Evolutionary conservation across 1,140 invertebrate genomes (phyloP).

Genomic region (Manduca sexta): DNA sequence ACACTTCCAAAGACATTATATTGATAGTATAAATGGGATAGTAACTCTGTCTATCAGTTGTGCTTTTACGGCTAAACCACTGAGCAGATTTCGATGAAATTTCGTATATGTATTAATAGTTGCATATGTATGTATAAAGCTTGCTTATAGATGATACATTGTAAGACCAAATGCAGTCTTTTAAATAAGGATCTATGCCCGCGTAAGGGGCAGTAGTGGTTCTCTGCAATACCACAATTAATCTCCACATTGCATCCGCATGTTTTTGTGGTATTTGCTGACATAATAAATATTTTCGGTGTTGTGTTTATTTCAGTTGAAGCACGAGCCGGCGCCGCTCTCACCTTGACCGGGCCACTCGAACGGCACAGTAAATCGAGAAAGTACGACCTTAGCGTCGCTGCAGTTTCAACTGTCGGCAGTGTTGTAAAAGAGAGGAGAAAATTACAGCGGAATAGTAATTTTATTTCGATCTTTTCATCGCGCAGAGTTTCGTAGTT

Average conservation of each 20-base stretch:
- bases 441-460: too few relatives aligned
- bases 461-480: too few relatives aligned
- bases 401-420: too few relatives aligned
- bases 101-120: too few relatives aligned
- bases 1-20: too few relatives aligned
- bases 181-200: background rate
- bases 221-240: constrained; percentile 10
- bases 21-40: too few relatives aligned
- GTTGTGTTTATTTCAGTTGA: constrained; percentile 48
- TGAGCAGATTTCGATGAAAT: too few relatives aligned
- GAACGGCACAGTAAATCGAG: constrained; percentile 36
- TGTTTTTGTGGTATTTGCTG: constrained; percentile 28
- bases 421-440: background rate
- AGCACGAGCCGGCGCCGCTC: constrained; percentile 39
- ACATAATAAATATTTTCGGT: constrained; percentile 39
- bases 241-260: constrained; percentile 23
- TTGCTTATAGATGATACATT: too few relatives aligned
- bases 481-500: too few relatives aligned
- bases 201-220: constrained; percentile 8
- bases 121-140: too few relatives aligned
- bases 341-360: constrained; percentile 56
- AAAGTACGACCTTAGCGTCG: constrained; percentile 38
- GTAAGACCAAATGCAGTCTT: background rate
- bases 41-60: too few relatives aligned
- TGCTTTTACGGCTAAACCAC: too few relatives aligned